Percentiles rank a stretch among this genome's conserved stretches.
Conservation (phyloP, 2,113 vertebrate genomes). For the Colossoma macropomum region DNA sequence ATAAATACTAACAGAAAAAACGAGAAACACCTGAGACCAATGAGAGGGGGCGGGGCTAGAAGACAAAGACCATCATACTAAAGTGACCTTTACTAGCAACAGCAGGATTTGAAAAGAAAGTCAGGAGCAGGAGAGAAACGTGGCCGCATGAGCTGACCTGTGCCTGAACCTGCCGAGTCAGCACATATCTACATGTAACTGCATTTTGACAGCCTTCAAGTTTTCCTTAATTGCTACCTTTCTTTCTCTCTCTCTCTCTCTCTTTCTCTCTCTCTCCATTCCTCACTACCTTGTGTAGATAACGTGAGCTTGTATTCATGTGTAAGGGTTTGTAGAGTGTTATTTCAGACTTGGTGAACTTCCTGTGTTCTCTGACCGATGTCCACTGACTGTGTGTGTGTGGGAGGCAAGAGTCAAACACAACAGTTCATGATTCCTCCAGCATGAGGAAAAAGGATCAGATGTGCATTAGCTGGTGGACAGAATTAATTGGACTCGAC, state of each 20-base stretch:
- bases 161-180: slow-evolving; percentile 50
- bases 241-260: slow-evolving; percentile 25
- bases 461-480: slow-evolving; percentile 16
- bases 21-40: too few relatives aligned
- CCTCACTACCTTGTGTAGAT: slow-evolving; percentile 29
- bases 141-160: slow-evolving; percentile 52
- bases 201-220: slow-evolving; percentile 26
- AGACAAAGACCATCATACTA: not conserved
- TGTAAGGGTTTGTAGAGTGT: slow-evolving; percentile 40
- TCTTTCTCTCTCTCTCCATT: slow-evolving; percentile 36
- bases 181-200: slow-evolving; percentile 40
- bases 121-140: not conserved
- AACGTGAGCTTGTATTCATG: slow-evolving; percentile 36
- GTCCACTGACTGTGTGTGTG: slow-evolving; percentile 46
- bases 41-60: too few relatives aligned
- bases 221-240: slow-evolving; percentile 39
- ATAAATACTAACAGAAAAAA: too few relatives aligned
- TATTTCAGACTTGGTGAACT: slow-evolving; percentile 57
- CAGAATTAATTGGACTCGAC: slow-evolving; percentile 11
- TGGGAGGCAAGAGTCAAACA: slow-evolving; percentile 47
- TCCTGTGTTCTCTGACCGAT: slow-evolving; percentile 51
- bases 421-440: slow-evolving; percentile 29
- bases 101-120: slow-evolving; percentile 6
- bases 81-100: not conserved
- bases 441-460: slow-evolving; percentile 36